These are phyloP conservation scores for human DNA, from an alignment of 2,113 vertebrate genomes.

Conservation along the genomic window DNA sequence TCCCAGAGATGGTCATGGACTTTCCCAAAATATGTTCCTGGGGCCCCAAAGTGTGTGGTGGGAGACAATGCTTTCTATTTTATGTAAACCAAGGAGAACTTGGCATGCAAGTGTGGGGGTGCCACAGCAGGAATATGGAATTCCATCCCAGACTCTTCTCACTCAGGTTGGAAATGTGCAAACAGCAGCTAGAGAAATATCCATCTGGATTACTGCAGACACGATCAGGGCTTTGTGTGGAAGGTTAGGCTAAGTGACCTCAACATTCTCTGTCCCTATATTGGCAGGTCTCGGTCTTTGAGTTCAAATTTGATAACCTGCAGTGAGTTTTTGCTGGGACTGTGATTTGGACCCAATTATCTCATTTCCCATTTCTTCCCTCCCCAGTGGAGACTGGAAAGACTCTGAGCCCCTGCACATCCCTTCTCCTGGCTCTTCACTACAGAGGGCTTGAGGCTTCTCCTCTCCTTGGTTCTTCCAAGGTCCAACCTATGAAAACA, in stretches of 20 bases:
- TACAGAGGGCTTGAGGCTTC: neutral
- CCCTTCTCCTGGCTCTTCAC: neutral
- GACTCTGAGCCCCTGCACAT: neutral
- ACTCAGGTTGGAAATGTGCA: neutral
- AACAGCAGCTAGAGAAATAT: no score
- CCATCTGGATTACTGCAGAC: no score
- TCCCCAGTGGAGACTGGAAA: neutral
- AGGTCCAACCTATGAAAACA: neutral
- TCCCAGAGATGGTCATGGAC: no score
- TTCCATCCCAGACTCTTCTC: neutral
- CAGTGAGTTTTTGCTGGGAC: neutral
- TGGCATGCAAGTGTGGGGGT: neutral
- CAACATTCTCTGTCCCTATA: neutral
- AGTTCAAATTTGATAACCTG: neutral
- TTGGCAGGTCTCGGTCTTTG: neutral
- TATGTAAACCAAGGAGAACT: neutral
- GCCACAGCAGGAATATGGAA: neutral
- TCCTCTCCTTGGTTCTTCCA: neutral
- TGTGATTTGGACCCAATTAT: neutral
- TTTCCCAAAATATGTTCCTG: neutral
- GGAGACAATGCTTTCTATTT: neutral
- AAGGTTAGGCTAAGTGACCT: neutral
- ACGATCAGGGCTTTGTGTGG: neutral
- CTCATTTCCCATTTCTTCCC: neutral
- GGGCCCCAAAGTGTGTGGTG: neutral